Evolutionary conservation across 2,113 vertebrate species (phyloP).

Genomic region (Lasiurus cinereus): DNA sequence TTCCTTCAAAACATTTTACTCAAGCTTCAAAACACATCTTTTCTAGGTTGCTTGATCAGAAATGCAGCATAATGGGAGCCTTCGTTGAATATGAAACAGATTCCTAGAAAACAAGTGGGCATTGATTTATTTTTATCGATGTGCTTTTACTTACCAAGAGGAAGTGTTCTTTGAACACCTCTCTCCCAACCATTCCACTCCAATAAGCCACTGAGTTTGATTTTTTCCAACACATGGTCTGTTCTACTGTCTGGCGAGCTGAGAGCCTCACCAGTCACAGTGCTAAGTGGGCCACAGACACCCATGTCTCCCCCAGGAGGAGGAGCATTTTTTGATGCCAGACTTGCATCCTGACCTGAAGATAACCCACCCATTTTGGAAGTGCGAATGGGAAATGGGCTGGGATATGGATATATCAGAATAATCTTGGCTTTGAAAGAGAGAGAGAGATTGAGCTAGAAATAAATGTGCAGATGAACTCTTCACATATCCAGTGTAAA

Average conservation of each 20-base stretch:
- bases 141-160: conserved; percentile 80
- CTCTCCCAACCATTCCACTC: conserved; percentile 74
- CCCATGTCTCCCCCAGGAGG: background rate
- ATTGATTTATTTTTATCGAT: conserved; percentile 82
- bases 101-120: conserved; percentile 80
- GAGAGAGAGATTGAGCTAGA: background rate
- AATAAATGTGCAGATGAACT: background rate
- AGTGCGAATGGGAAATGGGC: background rate
- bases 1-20: background rate
- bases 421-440: background rate
- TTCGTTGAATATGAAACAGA: conserved; percentile 78
- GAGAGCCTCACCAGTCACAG: conserved; percentile 3
- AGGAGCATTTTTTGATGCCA: background rate
- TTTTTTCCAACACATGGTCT: conserved; percentile 53
- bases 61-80: conserved; percentile 61
- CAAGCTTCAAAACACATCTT: background rate
- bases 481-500: background rate
- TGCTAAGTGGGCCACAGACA: background rate
- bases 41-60: conserved; percentile 17
- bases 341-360: background rate
- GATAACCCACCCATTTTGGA: background rate
- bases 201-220: conserved; percentile 75
- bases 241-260: background rate
- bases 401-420: background rate
- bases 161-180: conserved; percentile 76